Base-by-base conservation (phyloP, 2,888 invertebrate genomes). In the Drosophila ustulata region DNA sequence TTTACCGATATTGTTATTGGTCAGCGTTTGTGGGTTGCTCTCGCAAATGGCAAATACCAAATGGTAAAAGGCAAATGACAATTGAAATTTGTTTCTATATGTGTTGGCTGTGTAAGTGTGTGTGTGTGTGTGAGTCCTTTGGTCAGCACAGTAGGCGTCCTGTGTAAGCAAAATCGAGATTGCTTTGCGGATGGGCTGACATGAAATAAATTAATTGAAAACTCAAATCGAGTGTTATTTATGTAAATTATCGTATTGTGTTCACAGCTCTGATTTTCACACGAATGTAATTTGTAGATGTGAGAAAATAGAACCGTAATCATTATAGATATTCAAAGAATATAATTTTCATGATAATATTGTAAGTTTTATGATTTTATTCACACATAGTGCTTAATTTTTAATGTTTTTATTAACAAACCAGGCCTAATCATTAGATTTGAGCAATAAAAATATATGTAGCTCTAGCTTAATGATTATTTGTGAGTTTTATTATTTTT, bases 1-100 rank as follows among this genome's bases (percentile, higher is more conserved):
- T 74, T 81, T 69, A 80, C 75, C 79, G 84, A 79, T 79, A 88
- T 81, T 86, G 87, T 88, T 88, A 85, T 86, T 88, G 88, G 86
- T 50, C 77, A 78, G 59, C 47, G 65, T 68, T 77, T 77, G 66
- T 56, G 68, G 70, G 66, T 28, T 79, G 43, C 41, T 45, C 18
- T 45, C 34, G 41, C 45, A 52, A 66, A 59, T 66, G 43, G 63
- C 23, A 46, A 71, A 34, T 34, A 45, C 41, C 41, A 45, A 65
- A 53, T 74, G 39, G 55, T 32, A 34, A 50, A 23, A 30, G 41
- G 9, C 32, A 13, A 9, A 30, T 49, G 37, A 11, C 37, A 37
- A 37, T 37, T 37, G 37, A 37, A 37, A 37, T 37, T n/a, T 37
- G 37, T n/a, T 37, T 37, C 37, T 37, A n/a, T n/a, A n/a, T n/a